Evolutionary conservation across 1,140 invertebrate species (phyloP), one percentile per base, ranked within the genome.

Genomic region (Coenobita brevimanus): DNA sequence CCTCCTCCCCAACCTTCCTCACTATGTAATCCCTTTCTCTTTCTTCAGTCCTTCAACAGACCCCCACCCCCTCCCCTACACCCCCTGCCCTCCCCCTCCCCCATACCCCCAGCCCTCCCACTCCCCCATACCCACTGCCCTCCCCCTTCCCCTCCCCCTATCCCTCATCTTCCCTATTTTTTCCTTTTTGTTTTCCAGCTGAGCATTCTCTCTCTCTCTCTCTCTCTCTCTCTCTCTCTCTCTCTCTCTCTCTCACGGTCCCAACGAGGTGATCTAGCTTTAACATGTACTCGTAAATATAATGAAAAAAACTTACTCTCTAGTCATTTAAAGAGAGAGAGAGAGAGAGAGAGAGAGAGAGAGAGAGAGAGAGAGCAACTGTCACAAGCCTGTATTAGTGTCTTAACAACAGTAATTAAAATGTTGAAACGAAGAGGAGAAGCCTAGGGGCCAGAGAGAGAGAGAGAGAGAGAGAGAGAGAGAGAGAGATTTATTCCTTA

Each of bases 181-280:
- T 57, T 57, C n/a, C n/a, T 57, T 13, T 57, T 57, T 57, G 13
- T 57, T 57, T 13, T n/a, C n/a, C n/a, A 10, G 13, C n/a, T 57
- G 13, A 57, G 10, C 54, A 13, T n/a, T 57, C 54, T 57, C 54
- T 57, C 54, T 57, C 54, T 57, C 54, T 57, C 54, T 57, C 54
- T 57, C 54, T 57, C 54, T 57, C 54, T 57, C 54, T 57, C 54
- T 57, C 54, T 57, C 54, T 57, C 54, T 57, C 54, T 57, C 54
- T 57, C 54, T 57, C 54, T 57, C 54, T 57, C 54, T 57, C 54
- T 57, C 54, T 57, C 54, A 13, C 54, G 13, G 10, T 57, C 54
- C n/a, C n/a, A n/a, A n/a, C n/a, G n/a, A n/a, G n/a, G n/a, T n/a
- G n/a, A n/a, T n/a, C n/a, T n/a, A n/a, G n/a, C n/a, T n/a, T n/a